Conservation (phyloP, 1,140 invertebrate species). For the Mamestra configurata region DNA sequence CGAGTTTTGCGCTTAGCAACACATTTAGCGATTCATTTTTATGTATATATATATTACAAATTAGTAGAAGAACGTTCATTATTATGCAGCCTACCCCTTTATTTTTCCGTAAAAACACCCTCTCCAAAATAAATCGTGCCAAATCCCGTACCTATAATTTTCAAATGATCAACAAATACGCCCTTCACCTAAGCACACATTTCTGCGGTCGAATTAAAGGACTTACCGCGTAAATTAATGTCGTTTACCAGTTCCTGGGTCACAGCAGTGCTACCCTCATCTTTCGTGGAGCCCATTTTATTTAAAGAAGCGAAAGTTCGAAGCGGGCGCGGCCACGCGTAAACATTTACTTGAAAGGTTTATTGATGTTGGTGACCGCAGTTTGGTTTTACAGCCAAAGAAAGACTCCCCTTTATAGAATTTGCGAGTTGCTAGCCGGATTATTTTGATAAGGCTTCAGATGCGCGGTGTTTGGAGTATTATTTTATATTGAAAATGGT, state of each 20-base stretch:
- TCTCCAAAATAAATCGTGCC: background rate
- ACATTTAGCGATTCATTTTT: no score
- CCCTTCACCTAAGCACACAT: constrained; percentile 31
- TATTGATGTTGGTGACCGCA: constrained; percentile 69
- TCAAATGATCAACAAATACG: constrained; percentile 8
- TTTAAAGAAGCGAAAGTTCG: constrained; percentile 70
- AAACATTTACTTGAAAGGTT: constrained; percentile 77
- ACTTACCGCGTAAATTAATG: constrained; percentile 45
- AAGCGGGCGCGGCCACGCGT: constrained; percentile 67
- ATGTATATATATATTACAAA: no score
- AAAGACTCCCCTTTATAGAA: constrained; percentile 54
- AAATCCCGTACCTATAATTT: background rate
- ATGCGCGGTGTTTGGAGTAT: background rate
- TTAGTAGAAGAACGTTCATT: no score
- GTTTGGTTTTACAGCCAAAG: constrained; percentile 59
- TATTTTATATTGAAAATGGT: constrained; percentile 7
- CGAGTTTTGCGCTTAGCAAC: no score
- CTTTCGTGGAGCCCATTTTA: constrained; percentile 61
- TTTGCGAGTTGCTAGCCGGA: constrained; percentile 47
- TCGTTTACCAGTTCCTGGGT: constrained; percentile 50
- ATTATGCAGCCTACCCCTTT: no score
- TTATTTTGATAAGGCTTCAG: constrained; percentile 42
- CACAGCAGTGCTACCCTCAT: constrained; percentile 56
- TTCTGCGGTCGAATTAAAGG: constrained; percentile 43
- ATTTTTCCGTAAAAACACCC: no score